Evolutionary conservation across 2,113 vertebrate genomes (phyloP).

Genomic region (Hydrolagus affinis): DNA sequence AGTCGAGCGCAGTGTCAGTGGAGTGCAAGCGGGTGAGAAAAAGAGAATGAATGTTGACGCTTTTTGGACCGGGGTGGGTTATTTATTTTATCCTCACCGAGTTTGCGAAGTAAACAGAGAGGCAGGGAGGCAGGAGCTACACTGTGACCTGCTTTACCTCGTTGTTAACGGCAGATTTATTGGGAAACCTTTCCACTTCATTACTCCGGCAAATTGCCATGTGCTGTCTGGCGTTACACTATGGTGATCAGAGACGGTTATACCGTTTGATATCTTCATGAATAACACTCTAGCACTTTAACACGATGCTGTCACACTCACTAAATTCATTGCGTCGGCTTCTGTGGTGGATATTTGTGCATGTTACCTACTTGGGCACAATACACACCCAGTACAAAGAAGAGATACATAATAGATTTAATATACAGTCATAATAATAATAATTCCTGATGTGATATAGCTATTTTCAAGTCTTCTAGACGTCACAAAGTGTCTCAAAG

Average conservation of each 20-base stretch:
- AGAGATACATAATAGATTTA: too few relatives aligned
- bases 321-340: not conserved
- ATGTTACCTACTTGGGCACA: not conserved
- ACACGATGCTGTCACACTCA: not conserved
- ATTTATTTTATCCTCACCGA: too few relatives aligned
- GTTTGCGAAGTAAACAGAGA: too few relatives aligned
- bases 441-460: too few relatives aligned
- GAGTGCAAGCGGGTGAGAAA: too few relatives aligned
- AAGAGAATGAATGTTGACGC: too few relatives aligned
- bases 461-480: too few relatives aligned
- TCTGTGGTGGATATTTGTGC: not conserved
- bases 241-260: not conserved
- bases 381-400: not conserved
- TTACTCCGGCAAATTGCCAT: conserved; percentile 1
- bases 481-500: too few relatives aligned
- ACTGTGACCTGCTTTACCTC: not conserved
- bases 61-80: too few relatives aligned
- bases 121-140: not conserved
- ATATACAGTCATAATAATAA: too few relatives aligned
- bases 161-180: not conserved
- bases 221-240: not conserved
- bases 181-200: not conserved
- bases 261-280: not conserved
- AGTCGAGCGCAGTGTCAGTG: too few relatives aligned
- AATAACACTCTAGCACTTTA: not conserved